phyloP scores from a whole-genome alignment of 2,113 vertebrate genomes.

The Sula dactylatra region DNA sequence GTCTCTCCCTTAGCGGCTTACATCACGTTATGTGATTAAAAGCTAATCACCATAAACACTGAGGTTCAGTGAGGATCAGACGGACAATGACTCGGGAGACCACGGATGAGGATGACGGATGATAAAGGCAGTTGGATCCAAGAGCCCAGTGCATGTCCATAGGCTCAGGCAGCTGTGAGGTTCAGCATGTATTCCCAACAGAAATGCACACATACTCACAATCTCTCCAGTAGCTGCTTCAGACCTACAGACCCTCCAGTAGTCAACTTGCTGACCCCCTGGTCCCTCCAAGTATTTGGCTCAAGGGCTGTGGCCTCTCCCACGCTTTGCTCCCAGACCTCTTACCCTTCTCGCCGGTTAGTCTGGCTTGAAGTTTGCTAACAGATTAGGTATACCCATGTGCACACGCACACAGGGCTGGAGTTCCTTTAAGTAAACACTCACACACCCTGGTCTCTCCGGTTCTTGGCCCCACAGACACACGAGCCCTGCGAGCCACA shows the following conservation, averaged over 20 bases:
- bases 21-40: not conserved
- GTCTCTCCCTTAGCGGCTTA: not conserved
- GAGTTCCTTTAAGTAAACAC: not conserved
- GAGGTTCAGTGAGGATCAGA: not conserved
- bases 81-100: not conserved
- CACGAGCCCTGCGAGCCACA: accelerated
- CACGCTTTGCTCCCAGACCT: not conserved
- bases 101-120: too few relatives aligned
- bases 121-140: not conserved
- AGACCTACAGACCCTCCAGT: not conserved
- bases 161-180: not conserved
- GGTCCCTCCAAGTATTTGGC: not conserved
- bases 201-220: too few relatives aligned
- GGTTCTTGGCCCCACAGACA: not conserved
- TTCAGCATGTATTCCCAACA: not conserved
- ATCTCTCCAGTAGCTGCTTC: not conserved
- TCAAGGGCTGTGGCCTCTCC: not conserved
- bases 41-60: not conserved
- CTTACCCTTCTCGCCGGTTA: not conserved
- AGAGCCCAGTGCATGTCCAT: not conserved
- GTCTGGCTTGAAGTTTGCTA: not conserved
- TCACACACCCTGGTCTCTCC: too few relatives aligned
- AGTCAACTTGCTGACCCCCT: not conserved
- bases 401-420: not conserved
- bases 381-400: accelerated